These are phyloP conservation scores for Ariolimax columbianus DNA, from an alignment of 2,888 invertebrate species.

Conservation along the genomic window DNA sequence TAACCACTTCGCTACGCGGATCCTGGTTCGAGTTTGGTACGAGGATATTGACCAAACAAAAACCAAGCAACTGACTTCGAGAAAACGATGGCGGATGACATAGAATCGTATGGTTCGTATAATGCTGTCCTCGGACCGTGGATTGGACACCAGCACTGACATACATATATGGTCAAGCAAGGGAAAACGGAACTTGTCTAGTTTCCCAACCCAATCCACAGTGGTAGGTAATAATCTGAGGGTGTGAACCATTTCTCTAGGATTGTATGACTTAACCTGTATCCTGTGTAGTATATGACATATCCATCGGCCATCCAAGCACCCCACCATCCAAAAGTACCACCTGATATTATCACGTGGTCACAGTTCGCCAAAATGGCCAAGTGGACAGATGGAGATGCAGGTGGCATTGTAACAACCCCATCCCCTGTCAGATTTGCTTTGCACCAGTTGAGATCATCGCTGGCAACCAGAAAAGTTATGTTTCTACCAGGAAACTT, in stretches of 20 bases:
- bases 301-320: slow-evolving; percentile 11
- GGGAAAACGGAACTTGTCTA: neutral
- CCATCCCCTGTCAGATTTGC: neutral
- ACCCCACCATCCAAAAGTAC: slow-evolving; percentile 32
- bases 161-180: too few species aligned
- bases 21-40: too few species aligned
- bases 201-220: neutral
- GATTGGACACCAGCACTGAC: too few species aligned
- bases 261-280: neutral
- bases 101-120: too few species aligned
- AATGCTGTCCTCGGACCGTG: too few species aligned
- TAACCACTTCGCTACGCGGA: too few species aligned
- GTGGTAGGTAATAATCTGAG: neutral
- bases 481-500: neutral
- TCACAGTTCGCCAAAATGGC: slow-evolving; percentile 4
- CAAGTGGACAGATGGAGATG: neutral
- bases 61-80: too few species aligned
- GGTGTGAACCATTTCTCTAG: neutral
- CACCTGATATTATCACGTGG: slow-evolving; percentile 1
- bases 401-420: neutral
- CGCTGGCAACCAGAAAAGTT: neutral
- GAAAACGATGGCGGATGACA: too few species aligned
- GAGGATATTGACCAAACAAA: too few species aligned
- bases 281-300: neutral
- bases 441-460: neutral